Conservation (phyloP, 1,140 invertebrate species). For the Zeugodacus cucurbitae region DNA sequence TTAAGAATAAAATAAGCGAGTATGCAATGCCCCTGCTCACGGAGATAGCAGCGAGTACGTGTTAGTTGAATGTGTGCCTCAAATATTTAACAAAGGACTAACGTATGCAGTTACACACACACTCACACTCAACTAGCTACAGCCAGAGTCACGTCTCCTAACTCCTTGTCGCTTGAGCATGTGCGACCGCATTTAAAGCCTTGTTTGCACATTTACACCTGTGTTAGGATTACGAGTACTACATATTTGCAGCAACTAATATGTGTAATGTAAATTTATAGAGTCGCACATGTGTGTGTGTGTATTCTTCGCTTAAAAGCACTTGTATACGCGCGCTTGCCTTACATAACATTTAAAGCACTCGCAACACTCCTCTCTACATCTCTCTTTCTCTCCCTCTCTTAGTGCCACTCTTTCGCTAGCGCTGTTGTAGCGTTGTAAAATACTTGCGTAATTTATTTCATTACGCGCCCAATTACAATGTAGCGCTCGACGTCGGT, state of each 20-base stretch:
- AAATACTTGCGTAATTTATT: slow-evolving; percentile 21
- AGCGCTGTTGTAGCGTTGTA: background rate
- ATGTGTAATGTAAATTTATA: background rate
- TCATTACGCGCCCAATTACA: slow-evolving; percentile 22
- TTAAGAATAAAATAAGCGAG: background rate
- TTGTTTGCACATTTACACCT: slow-evolving; percentile 14
- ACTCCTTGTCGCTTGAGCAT: background rate
- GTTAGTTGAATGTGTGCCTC: background rate
- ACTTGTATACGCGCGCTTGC: background rate
- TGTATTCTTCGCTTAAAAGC: background rate
- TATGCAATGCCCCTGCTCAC: background rate
- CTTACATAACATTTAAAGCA: background rate
- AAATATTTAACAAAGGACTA: background rate
- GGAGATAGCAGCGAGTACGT: background rate
- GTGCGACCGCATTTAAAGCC: background rate
- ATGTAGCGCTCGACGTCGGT: background rate
- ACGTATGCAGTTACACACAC: background rate
- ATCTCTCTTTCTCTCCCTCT: no score
- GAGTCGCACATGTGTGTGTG: background rate
- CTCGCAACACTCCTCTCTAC: background rate
- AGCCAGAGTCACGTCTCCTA: background rate
- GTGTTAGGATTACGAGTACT: background rate
- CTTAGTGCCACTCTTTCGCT: background rate
- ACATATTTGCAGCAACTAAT: background rate
- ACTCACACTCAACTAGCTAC: background rate